Conservation (phyloP, 2,113 vertebrate species). For the Tonatia bakeri region DNA sequence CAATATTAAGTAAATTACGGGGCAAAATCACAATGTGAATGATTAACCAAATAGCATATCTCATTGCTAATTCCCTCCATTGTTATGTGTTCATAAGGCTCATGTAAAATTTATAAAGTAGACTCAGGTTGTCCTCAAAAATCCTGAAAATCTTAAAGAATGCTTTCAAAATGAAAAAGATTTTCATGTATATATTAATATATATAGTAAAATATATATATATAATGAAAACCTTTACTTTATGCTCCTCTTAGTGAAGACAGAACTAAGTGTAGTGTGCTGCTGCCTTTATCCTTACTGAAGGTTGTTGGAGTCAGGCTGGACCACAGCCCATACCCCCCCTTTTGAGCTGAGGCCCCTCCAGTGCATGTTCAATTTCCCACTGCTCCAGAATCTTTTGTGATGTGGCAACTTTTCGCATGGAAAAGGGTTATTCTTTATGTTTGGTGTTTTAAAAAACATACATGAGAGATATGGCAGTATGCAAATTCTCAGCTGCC, state of each 20-base stretch:
- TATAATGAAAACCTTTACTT: background rate
- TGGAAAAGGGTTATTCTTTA: background rate
- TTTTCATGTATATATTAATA: too few species aligned
- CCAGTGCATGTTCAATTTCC: background rate
- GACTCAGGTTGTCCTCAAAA: background rate
- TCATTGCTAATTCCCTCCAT: background rate
- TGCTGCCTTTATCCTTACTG: background rate
- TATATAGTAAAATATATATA: too few species aligned
- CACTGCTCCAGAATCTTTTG: background rate
- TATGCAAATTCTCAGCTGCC: constrained; percentile 12
- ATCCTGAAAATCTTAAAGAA: background rate
- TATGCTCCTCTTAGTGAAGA: background rate
- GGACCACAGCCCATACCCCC: too few species aligned
- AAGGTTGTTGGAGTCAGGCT: background rate
- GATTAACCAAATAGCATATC: background rate
- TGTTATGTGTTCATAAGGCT: background rate
- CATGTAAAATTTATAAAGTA: background rate
- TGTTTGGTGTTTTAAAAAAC: background rate
- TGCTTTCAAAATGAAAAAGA: background rate
- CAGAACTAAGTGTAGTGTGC: background rate
- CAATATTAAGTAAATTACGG: background rate
- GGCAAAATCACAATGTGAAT: background rate
- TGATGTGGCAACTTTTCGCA: background rate
- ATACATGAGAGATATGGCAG: background rate
- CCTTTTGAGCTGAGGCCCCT: background rate